A percentile compares a stretch with the other conserved stretches of the same genome.
Conservation (phyloP, 2,888 invertebrate genomes). For the Agrotis puta region DNA sequence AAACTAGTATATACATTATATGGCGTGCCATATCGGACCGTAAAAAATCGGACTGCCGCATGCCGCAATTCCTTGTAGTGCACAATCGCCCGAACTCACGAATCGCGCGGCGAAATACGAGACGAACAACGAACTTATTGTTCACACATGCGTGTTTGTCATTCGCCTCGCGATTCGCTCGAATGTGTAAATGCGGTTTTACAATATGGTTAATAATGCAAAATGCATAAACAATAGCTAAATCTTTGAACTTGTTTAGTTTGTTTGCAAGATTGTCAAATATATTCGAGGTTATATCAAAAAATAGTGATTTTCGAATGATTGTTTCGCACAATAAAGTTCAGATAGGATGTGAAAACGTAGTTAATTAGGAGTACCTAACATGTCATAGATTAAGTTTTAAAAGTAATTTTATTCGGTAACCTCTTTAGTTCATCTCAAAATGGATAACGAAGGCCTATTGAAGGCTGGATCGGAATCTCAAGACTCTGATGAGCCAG, state of each 20-base stretch:
- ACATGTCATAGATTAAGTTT: conserved; percentile 13
- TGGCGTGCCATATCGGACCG: no score
- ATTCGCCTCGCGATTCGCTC: no score
- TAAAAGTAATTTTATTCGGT: not conserved
- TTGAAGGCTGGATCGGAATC: conserved; percentile 69
- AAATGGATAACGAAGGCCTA: conserved; percentile 68
- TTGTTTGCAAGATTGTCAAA: conserved; percentile 35
- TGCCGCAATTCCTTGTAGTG: no score
- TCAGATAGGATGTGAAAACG: conserved; percentile 2
- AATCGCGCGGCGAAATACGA: no score
- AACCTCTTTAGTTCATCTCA: conserved; percentile 29
- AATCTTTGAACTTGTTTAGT: conserved; percentile 1
- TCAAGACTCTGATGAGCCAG: conserved; percentile 73
- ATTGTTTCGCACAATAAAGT: not conserved
- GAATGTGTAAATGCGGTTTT: no score
- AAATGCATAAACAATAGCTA: conserved; percentile 9
- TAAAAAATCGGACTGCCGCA: no score
- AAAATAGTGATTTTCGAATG: conserved; percentile 2
- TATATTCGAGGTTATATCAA: conserved; percentile 17
- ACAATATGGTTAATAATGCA: conserved; percentile 1
- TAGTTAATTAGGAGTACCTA: not conserved
- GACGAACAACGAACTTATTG: no score
- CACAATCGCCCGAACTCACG: no score
- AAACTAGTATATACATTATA: no score
- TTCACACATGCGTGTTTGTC: no score